These are phyloP conservation scores for Falcunculus frontatus DNA, from an alignment of 2,113 vertebrate species.

Conservation along the genomic window DNA sequence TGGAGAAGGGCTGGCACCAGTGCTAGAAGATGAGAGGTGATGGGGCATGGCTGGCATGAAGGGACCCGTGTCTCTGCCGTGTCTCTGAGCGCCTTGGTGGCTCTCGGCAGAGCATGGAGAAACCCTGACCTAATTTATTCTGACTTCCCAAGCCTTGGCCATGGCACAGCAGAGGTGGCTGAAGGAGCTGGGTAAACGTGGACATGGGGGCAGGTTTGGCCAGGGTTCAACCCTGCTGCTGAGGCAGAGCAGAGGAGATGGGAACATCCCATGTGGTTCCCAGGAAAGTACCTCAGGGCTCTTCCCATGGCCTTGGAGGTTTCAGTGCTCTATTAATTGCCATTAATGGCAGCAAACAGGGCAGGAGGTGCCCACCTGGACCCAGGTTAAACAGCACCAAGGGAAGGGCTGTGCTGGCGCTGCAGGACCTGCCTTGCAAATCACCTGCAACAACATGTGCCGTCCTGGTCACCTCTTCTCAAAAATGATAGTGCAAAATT, in stretches of 20 bases:
- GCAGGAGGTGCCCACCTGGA: not conserved
- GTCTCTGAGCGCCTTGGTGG: not conserved
- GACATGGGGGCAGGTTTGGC: not conserved
- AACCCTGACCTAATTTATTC: conserved; percentile 17
- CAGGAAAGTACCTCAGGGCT: not conserved
- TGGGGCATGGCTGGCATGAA: fast-evolving
- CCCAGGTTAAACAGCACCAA: fast-evolving
- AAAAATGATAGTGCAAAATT: conserved; percentile 41
- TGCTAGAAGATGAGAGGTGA: not conserved
- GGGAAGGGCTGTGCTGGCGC: not conserved
- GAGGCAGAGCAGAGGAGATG: not conserved
- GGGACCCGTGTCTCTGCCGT: not conserved
- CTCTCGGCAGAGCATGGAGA: not conserved
- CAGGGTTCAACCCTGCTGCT: not conserved
- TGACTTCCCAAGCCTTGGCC: not conserved
- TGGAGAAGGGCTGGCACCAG: fast-evolving
- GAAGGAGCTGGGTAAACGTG: fast-evolving
- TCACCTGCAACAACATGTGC: conserved; percentile 26
- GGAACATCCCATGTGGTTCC: not conserved
- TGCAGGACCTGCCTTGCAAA: conserved; percentile 6
- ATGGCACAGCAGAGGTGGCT: fast-evolving
- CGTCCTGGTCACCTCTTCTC: conserved; percentile 30
- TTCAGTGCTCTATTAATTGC: not conserved
- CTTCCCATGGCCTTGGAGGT: not conserved
- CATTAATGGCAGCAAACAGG: not conserved